Base-by-base conservation (phyloP, 2,888 invertebrate genomes). In the Lacanobia oleracea region DNA sequence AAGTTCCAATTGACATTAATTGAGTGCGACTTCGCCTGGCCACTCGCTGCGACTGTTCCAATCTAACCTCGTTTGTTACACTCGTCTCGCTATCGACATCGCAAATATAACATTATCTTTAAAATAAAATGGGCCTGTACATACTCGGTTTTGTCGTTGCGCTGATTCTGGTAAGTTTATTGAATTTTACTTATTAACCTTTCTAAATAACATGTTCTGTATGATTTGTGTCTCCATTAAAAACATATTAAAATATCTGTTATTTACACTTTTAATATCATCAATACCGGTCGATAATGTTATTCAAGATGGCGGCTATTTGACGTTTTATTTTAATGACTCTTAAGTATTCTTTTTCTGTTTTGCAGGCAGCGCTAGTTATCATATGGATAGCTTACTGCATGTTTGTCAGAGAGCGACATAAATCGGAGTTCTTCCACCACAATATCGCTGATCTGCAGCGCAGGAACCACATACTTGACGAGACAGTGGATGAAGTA, bases 381-480 rank as follows among this genome's bases (percentile, higher is more conserved):
- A 70, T 94, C 40, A 86, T 86, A 51, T 95, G 94, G 94, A 93
- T 96, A 87, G 90, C 93, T 7, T 95, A 93, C 86, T 95, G 94
- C 84, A 94, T 96, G 95, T 96, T 96, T 82, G 87, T 92, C 72
- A 91, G 91, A 69, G 95, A 96, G 74, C 89, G 92, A 37, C 94
- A 94, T 80, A 95, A 93, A 75, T 91, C 94, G 0, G 94, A 94
- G 71, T 77, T 66, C 23, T 89, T 90, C 70, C 95, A 95, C 33
- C 92, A 92, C 80, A 89, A 91, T 33, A 93, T 96, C 79, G 83
- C 91, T 0, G 95, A 95, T 79, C 67, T 95, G 23, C 86, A 91
- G 62, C 88, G 88, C 16, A 91, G 84, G 69, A 93, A 93, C 77
- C 77, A 88, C 37, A 81, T 92, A 63, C 70, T 93, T 9, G 87